Conservation (phyloP, 2,797 vertebrate genomes). For the Synaphobranchus kaupii region DNA sequence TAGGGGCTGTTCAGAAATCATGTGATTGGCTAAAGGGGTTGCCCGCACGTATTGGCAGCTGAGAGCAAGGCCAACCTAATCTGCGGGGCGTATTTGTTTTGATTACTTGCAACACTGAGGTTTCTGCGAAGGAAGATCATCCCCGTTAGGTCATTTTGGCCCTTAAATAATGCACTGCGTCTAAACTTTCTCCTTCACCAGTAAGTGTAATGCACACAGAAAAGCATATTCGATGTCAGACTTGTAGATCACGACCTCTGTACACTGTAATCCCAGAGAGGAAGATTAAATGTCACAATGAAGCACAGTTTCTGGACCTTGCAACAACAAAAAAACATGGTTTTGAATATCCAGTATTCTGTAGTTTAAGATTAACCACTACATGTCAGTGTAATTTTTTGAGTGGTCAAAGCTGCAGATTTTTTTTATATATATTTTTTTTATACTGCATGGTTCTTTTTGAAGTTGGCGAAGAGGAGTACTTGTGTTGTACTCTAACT, state of each 20-base stretch:
- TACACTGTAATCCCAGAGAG: not conserved
- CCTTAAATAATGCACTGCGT: not conserved
- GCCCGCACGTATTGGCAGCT: constrained; percentile 6
- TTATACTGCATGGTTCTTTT: not conserved
- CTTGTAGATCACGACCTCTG: not conserved
- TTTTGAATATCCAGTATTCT: constrained; percentile 21
- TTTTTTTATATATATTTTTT: not conserved
- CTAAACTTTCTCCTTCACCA: not conserved
- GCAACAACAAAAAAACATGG: not conserved
- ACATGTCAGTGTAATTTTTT: constrained; percentile 13
- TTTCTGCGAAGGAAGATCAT: not conserved
- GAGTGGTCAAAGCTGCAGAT: not conserved
- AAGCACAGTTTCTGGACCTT: constrained; percentile 2
- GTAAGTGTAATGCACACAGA: not conserved
- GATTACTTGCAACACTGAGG: not conserved
- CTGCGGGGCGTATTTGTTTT: not conserved
- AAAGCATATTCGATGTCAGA: not conserved
- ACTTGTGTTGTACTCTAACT: not conserved
- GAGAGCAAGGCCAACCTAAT: not conserved
- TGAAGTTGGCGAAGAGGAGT: not conserved
- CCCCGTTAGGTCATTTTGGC: constrained; percentile 2
- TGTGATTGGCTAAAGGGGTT: not conserved
- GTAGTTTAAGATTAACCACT: constrained; percentile 16
- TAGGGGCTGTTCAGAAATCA: not conserved
- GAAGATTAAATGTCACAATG: not conserved